Evolutionary conservation across 2,797 vertebrate species (phyloP).

Genomic region (Helostoma temminkii): DNA sequence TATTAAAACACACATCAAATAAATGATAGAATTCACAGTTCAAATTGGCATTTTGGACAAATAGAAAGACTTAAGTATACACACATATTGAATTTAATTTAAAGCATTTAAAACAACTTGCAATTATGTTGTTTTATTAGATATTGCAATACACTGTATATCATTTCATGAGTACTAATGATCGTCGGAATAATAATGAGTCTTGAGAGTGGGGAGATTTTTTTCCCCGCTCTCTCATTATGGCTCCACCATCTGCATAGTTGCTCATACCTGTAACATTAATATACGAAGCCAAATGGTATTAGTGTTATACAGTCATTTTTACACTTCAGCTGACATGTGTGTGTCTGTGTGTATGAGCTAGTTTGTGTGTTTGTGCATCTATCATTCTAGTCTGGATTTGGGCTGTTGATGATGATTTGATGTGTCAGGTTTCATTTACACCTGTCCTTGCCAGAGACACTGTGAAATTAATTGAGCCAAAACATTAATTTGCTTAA

Average conservation of each 20-base stretch:
- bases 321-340: slow-evolving; percentile 39
- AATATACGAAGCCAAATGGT: slow-evolving; percentile 27
- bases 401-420: slow-evolving; percentile 62
- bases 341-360: neutral
- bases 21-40: too few species aligned
- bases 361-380: slow-evolving; percentile 12
- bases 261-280: slow-evolving; percentile 32
- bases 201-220: neutral
- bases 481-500: slow-evolving; percentile 65
- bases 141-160: neutral
- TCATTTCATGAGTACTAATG: slow-evolving; percentile 5
- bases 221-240: slow-evolving; percentile 2
- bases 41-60: neutral
- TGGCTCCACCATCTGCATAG: slow-evolving; percentile 23
- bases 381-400: slow-evolving; percentile 21
- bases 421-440: slow-evolving; percentile 75
- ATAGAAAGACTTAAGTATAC: neutral
- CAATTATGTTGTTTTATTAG: neutral
- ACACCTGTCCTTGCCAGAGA: slow-evolving; percentile 70
- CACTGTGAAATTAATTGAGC: slow-evolving; percentile 70
- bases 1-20: too few species aligned
- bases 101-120: slow-evolving; percentile 1
- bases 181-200: neutral
- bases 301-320: slow-evolving; percentile 41
- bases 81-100: neutral